A percentile compares a stretch with the other conserved stretches of the same genome.
Evolutionary conservation across 1,140 invertebrate genomes (phyloP).

Genomic region (Latrodectus geometricus): DNA sequence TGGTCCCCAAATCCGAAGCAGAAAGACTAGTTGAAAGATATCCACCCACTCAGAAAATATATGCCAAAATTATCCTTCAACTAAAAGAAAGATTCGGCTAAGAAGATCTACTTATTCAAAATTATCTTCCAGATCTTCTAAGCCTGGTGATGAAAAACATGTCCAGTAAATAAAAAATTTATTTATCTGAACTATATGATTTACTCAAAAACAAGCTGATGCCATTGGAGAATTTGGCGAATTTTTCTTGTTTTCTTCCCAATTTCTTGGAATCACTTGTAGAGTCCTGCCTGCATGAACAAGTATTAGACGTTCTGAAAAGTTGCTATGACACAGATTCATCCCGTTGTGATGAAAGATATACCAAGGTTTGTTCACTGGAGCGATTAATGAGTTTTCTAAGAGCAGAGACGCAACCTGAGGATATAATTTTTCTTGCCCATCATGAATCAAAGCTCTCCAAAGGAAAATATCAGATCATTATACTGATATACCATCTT

Average conservation of each 20-base stretch:
- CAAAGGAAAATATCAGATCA: too few species aligned
- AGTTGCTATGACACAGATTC: neutral
- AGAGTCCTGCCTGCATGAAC: neutral
- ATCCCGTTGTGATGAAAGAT: neutral
- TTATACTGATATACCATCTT: too few species aligned
- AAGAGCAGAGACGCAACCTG: neutral
- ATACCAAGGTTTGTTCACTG: neutral
- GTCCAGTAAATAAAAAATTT: neutral
- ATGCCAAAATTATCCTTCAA: neutral
- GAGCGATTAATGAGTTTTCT: neutral
- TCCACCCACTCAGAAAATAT: neutral
- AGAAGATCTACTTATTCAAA: neutral
- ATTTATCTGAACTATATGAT: too few species aligned
- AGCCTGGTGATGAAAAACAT: neutral
- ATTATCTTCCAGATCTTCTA: neutral
- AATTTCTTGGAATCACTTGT: neutral
- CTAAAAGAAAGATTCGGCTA: neutral
- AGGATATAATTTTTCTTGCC: neutral
- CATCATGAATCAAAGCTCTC: too few species aligned
- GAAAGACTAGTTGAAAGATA: neutral
- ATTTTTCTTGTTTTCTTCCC: too few species aligned
- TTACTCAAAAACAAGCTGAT: neutral
- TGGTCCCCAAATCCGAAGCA: neutral
- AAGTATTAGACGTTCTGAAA: neutral
- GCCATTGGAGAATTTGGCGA: too few species aligned